Evolutionary conservation across 1,140 invertebrate genomes (phyloP).

Genomic region (Zaprionus davidi): DNA sequence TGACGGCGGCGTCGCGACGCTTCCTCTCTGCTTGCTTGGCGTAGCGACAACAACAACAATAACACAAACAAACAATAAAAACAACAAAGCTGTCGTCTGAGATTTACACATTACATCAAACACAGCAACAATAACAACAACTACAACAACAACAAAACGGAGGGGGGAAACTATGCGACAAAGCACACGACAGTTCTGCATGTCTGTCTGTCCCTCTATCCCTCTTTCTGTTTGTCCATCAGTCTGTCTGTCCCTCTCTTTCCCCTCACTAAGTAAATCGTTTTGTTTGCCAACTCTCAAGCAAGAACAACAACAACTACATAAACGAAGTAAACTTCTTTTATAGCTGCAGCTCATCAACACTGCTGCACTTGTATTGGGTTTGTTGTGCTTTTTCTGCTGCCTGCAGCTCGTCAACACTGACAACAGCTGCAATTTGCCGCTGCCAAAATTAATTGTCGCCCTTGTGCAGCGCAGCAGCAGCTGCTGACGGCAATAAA

Average conservation of each 20-base stretch:
- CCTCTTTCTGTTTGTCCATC: not conserved
- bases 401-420: not conserved
- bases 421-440: constrained; percentile 9
- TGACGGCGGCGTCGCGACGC: constrained; percentile 30
- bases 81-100: constrained; percentile 41
- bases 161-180: constrained; percentile 27
- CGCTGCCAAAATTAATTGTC: constrained; percentile 16
- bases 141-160: not conserved
- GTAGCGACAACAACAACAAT: constrained; percentile 18
- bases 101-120: constrained; percentile 44
- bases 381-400: not conserved
- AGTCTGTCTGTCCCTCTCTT: not conserved
- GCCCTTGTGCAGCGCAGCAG: not conserved
- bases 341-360: constrained; percentile 25
- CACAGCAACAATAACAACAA: constrained; percentile 7
- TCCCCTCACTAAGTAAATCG: constrained; percentile 8
- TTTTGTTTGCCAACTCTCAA: constrained; percentile 50
- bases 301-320: constrained; percentile 23
- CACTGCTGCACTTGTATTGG: constrained; percentile 17
- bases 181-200: constrained; percentile 31
- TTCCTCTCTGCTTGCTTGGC: constrained; percentile 38
- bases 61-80: constrained; percentile 24
- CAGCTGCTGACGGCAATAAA: constrained; percentile 11
- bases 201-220: not conserved
- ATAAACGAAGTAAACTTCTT: constrained; percentile 13